Percentiles rank a stretch among this genome's conserved stretches.
Conservation (phyloP, 2,797 vertebrate species). For the Australoheros facetus region DNA sequence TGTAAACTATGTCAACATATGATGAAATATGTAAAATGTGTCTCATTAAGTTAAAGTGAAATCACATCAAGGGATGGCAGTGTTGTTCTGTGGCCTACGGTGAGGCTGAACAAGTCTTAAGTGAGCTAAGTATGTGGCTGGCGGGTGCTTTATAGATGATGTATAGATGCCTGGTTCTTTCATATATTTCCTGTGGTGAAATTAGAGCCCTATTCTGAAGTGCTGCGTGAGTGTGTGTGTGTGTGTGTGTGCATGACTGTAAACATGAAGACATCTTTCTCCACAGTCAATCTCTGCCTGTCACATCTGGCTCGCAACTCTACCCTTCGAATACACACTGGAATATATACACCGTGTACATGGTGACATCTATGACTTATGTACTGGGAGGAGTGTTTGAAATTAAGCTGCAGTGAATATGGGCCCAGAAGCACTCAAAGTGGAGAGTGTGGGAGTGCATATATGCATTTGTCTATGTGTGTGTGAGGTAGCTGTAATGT, state of each 20-base stretch:
- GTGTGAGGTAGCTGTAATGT: conserved; percentile 1
- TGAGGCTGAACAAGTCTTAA: conserved; percentile 36
- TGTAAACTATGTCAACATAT: conserved; percentile 8
- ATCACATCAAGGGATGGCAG: conserved; percentile 31
- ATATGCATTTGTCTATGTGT: conserved; percentile 10
- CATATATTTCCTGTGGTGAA: conserved; percentile 82
- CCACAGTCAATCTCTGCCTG: conserved; percentile 82
- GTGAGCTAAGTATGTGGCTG: conserved; percentile 69
- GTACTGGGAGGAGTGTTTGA: conserved; percentile 72
- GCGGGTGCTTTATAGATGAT: conserved; percentile 78
- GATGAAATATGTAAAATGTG: conserved; percentile 20
- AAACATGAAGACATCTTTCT: conserved; percentile 79
- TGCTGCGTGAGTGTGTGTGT: conserved; percentile 38
- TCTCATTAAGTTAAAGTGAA: conserved; percentile 24
- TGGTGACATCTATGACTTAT: conserved; percentile 78
- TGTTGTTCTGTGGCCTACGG: conserved; percentile 35
- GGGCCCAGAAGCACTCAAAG: conserved; percentile 57
- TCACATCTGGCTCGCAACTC: conserved; percentile 88
- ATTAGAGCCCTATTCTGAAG: conserved; percentile 81
- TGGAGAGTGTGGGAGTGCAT: conserved; percentile 7
- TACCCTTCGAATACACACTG: conserved; percentile 82
- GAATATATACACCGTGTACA: conserved; percentile 71
- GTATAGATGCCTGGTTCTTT: conserved; percentile 80
- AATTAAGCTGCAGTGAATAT: conserved; percentile 77
- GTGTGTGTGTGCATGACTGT: conserved; percentile 52